Conservation (phyloP, 2,888 invertebrate species). For the Blera fallax region DNA sequence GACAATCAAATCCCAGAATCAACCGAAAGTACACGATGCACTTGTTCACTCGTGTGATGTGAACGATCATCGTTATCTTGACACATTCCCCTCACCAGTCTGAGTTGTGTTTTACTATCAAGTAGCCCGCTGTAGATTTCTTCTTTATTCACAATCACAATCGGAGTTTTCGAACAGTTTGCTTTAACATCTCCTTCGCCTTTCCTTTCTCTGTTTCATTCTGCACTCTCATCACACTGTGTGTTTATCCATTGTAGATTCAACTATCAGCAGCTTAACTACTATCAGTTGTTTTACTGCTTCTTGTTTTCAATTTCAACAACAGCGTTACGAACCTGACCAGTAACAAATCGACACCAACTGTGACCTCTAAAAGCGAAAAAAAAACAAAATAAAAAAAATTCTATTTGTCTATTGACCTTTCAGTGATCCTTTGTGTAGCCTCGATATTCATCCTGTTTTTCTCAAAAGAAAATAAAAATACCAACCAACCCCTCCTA, state of each 20-base stretch:
- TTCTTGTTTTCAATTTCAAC: neutral
- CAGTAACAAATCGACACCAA: slow-evolving; percentile 18
- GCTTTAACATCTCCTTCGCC: slow-evolving; percentile 2
- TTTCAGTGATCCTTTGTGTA: neutral
- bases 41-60: neutral
- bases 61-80: slow-evolving; percentile 1
- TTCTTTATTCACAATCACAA: slow-evolving; percentile 4
- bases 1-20: slow-evolving; percentile 13
- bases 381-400: neutral
- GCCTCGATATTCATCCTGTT: neutral
- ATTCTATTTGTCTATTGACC: slow-evolving; percentile 33
- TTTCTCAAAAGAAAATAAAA: neutral
- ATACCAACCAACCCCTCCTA: neutral
- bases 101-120: slow-evolving; percentile 8
- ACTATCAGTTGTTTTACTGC: neutral
- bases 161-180: neutral
- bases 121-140: neutral
- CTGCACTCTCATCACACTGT: neutral
- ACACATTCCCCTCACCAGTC: neutral
- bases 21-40: slow-evolving; percentile 9
- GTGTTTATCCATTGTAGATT: neutral
- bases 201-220: neutral
- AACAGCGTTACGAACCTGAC: slow-evolving; percentile 22
- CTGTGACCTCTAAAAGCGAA: slow-evolving; percentile 22
- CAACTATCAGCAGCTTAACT: slow-evolving; percentile 18